Percentiles rank a stretch among this genome's conserved stretches.
Conservation (phyloP, 2,797 vertebrate species). For the Fundulus diaphanus region DNA sequence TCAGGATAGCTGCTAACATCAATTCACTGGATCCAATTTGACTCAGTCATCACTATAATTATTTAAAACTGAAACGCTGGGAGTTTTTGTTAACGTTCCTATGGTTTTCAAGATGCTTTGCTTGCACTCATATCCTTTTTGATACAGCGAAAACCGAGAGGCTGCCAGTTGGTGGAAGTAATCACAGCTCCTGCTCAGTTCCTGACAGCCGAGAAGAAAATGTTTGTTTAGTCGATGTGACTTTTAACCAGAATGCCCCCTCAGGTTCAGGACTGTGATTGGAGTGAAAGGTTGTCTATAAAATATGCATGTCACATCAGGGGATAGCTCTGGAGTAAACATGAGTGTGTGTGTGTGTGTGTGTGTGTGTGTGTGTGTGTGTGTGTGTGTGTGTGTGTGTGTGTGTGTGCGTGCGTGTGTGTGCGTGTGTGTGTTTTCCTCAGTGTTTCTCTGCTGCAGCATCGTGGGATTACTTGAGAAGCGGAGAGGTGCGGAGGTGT, state of each 20-base stretch:
- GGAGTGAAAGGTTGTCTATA: slow-evolving; percentile 80
- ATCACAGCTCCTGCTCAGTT: slow-evolving; percentile 55
- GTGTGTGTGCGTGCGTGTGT: too few relatives aligned
- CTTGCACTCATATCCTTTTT: slow-evolving; percentile 9
- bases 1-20: neutral
- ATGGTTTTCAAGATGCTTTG: slow-evolving; percentile 3
- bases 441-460: slow-evolving; percentile 19
- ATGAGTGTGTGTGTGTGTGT: slow-evolving; percentile 31
- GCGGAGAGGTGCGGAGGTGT: slow-evolving; percentile 25
- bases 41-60: neutral
- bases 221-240: slow-evolving; percentile 76
- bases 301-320: slow-evolving; percentile 79
- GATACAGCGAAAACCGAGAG: slow-evolving; percentile 33
- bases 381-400: slow-evolving; percentile 34
- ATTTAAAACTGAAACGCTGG: neutral
- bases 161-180: slow-evolving; percentile 45
- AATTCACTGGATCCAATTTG: neutral
- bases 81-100: neutral
- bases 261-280: slow-evolving; percentile 62
- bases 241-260: slow-evolving; percentile 74
- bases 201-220: slow-evolving; percentile 66
- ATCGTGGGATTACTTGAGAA: slow-evolving; percentile 40
- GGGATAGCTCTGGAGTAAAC: slow-evolving; percentile 43
- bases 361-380: too few relatives aligned
- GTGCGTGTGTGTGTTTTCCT: too few relatives aligned